A percentile compares a stretch with the other conserved stretches of the same genome.
Conservation (phyloP, 2,888 invertebrate genomes). For the Cremastobaeus sp. region DNA sequence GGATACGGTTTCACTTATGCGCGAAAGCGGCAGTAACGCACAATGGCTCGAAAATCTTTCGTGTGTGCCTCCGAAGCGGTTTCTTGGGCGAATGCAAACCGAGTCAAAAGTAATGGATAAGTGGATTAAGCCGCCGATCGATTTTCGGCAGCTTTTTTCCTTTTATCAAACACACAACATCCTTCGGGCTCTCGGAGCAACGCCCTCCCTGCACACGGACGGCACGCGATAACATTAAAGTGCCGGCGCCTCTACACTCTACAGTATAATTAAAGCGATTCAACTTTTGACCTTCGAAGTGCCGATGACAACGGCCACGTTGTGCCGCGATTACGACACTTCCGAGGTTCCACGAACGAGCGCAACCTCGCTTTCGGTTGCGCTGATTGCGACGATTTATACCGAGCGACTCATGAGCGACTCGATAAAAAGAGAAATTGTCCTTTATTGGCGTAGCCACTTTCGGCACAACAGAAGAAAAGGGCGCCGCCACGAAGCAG, state of each 20-base stretch:
- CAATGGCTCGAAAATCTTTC: too few relatives aligned
- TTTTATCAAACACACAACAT: too few relatives aligned
- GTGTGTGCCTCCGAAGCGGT: too few relatives aligned
- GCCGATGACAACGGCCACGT: slow-evolving; percentile 53
- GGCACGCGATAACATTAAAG: slow-evolving; percentile 63
- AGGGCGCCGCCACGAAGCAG: background rate
- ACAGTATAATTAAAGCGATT: slow-evolving; percentile 50
- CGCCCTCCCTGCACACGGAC: slow-evolving; percentile 61
- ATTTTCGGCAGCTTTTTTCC: too few relatives aligned
- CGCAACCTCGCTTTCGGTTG: slow-evolving; percentile 28
- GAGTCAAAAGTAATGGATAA: too few relatives aligned
- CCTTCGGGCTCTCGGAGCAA: slow-evolving; percentile 47
- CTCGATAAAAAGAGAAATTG: slow-evolving; percentile 33
- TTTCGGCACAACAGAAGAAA: slow-evolving; percentile 5
- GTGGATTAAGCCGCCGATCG: too few relatives aligned
- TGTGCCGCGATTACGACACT: slow-evolving; percentile 49
- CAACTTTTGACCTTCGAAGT: slow-evolving; percentile 50
- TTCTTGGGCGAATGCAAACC: too few relatives aligned
- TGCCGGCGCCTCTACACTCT: slow-evolving; percentile 50
- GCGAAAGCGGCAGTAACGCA: too few relatives aligned
- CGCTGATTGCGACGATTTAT: slow-evolving; percentile 52
- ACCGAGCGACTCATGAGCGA: slow-evolving; percentile 9
- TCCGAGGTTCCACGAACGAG: slow-evolving; percentile 49
- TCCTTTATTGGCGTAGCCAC: slow-evolving; percentile 4
- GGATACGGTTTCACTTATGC: too few relatives aligned